Evolutionary conservation across 2,113 vertebrate genomes (phyloP), one percentile per base, ranked within the genome.

Genomic region (Peromyscus californicus): DNA sequence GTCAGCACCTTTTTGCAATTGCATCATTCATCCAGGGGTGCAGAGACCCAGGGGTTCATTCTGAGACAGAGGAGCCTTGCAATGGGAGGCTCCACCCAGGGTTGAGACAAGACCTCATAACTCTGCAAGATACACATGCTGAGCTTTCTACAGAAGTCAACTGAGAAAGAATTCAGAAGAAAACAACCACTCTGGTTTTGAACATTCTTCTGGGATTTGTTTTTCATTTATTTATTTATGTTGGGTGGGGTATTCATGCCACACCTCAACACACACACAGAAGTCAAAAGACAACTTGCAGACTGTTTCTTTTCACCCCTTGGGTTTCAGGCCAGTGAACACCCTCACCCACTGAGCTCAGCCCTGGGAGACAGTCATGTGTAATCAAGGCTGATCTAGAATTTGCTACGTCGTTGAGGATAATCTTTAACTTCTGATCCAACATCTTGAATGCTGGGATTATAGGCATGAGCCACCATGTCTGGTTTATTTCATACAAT

Each of bases 81-180:
- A 19, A 76, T 65, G 33, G 8, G 33, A 70, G 63, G 3, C 5
- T 16, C 17, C 10, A 12, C 48, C 57, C 10, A 4, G 7, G 21
- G 19, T 89, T n/a, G 39, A 24, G 48, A 33, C 2, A 0, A 29
- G 21, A 61, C 63, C 76, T 63, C 57, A 59, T 59, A 80, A 36
- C 48, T 61, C 57, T 7, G 61, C 54, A 1, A 4, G 39, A 84
- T 0, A 22, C 22, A 42, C 9, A 1, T 0, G 7, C n/a, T 61
- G 29, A 8, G n/a, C 24, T 75, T 61, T 69, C 87, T 88, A 84
- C 51, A 42, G 22, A 63, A 63, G 57, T 63, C 54, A 84, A 21
- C 0, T 1, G 31, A 67, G 29, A 89, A 82, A 70, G 84, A 21
- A 1, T 72, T 80, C 92, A 80, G 90, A 90, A 70, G n/a, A 92